Conservation (phyloP, 2,113 vertebrate genomes). For the Nicator chloris region DNA sequence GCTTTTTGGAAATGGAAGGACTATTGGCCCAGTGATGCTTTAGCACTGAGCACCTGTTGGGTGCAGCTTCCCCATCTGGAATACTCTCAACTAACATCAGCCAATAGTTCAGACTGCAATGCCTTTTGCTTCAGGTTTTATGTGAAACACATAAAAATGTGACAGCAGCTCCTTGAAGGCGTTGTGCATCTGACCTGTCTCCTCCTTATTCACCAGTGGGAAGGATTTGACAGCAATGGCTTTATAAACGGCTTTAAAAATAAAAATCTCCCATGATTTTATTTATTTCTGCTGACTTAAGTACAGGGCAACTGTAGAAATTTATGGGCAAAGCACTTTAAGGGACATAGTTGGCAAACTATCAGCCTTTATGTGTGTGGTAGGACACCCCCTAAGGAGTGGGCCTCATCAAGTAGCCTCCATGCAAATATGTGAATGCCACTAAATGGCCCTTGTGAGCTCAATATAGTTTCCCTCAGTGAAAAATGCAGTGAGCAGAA, state of each 20-base stretch:
- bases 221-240: neutral
- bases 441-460: neutral
- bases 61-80: neutral
- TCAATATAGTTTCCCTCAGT: neutral
- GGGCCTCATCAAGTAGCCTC: neutral
- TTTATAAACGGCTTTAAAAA: neutral
- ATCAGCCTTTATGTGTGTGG: neutral
- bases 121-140: neutral
- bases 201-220: neutral
- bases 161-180: neutral
- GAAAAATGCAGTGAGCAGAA: neutral
- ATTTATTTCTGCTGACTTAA: neutral
- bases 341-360: neutral
- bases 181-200: neutral
- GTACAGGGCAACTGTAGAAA: neutral
- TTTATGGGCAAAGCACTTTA: neutral
- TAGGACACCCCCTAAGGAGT: neutral
- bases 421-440: neutral
- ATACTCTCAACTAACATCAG: neutral
- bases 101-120: neutral
- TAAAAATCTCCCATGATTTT: neutral
- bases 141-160: neutral
- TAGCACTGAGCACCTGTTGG: neutral
- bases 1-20: neutral
- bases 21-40: rapidly evolving